Conservation (phyloP, 1,140 invertebrate species). For the Drosophila guanche region DNA sequence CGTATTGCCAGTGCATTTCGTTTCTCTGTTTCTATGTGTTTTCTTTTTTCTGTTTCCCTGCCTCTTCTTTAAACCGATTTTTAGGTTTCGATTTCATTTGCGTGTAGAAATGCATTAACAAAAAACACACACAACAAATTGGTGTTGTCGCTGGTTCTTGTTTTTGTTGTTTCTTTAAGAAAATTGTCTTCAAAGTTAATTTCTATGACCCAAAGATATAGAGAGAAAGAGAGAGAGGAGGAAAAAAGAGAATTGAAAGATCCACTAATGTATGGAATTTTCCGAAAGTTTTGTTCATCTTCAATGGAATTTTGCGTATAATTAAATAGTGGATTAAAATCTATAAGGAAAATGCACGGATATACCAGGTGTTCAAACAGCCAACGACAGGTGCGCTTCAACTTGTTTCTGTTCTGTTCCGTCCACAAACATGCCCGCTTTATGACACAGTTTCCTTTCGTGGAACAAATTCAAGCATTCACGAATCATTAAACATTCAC, state of each 20-base stretch:
- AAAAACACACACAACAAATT: constrained; percentile 19
- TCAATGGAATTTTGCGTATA: too few species aligned
- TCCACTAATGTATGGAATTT: not conserved
- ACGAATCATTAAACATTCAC: too few species aligned
- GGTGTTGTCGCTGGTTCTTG: constrained; percentile 2
- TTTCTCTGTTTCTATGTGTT: constrained; percentile 19
- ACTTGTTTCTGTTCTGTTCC: too few species aligned
- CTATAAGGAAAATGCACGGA: too few species aligned
- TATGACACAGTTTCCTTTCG: too few species aligned
- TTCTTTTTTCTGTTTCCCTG: constrained; percentile 10
- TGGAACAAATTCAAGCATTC: too few species aligned
- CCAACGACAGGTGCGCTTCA: too few species aligned
- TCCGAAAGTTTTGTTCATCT: constrained; percentile 1
- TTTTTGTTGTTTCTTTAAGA: constrained; percentile 14
- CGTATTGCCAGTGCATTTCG: constrained; percentile 21
- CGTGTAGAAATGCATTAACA: constrained; percentile 46
- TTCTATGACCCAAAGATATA: not conserved
- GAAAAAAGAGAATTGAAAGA: constrained; percentile 7
- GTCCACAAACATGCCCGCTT: too few species aligned
- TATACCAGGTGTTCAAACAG: too few species aligned
- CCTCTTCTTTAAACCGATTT: constrained; percentile 42
- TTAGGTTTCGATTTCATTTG: constrained; percentile 62
- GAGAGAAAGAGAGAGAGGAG: too few species aligned
- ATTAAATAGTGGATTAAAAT: too few species aligned
- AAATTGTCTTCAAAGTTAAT: constrained; percentile 1